Evolutionary conservation across 2,113 vertebrate genomes (phyloP), one percentile per base, ranked within the genome.

Genomic region (Atherinomorus stipes): DNA sequence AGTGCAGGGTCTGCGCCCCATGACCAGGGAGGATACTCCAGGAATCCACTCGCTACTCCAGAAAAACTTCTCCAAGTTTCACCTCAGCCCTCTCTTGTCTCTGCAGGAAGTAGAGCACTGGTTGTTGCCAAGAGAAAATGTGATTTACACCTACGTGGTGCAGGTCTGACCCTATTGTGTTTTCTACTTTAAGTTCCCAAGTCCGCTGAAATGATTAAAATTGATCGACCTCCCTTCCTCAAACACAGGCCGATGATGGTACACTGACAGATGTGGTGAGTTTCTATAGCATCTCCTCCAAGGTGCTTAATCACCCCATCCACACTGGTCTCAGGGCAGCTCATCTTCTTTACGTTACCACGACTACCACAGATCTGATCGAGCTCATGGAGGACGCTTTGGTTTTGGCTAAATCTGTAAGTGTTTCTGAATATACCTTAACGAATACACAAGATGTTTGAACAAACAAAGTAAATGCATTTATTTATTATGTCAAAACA

Each of bases 101-200:
- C 60, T 64, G 42, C 93, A 96, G 80, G 96, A 99, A 86, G 94
- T 96, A 69, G 93, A 96, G 63, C 97, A 99, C 91, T 99, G 96
- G 96, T 93, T 97, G 61, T 78, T 97, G 71, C 97, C 97, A 37
- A 95, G 94, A 90, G 94, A 97, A 88, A 94, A 94, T 25, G 96
- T 98, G 91, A 95, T 98, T 0, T 95, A 98, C 91, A 98, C 97
- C 63, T 98, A 95, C 0, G 95, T 99, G 73, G 96, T 98, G 2
- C 96, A 99, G 97, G 98, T 98, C 76, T 92, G 95, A 71, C 18
- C 8, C 64, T 22, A 57, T 7, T 44, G 8, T 28, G 2, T 64
- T 8, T 64, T 8, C 2, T 54, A 13, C 13, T 56, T 49, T 53
- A 22, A 26, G 50, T 64, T 4, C 23, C 16, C 13, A 2, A 34